Base-by-base conservation (phyloP, 2,113 vertebrate genomes). In the Ranitomeya variabilis region DNA sequence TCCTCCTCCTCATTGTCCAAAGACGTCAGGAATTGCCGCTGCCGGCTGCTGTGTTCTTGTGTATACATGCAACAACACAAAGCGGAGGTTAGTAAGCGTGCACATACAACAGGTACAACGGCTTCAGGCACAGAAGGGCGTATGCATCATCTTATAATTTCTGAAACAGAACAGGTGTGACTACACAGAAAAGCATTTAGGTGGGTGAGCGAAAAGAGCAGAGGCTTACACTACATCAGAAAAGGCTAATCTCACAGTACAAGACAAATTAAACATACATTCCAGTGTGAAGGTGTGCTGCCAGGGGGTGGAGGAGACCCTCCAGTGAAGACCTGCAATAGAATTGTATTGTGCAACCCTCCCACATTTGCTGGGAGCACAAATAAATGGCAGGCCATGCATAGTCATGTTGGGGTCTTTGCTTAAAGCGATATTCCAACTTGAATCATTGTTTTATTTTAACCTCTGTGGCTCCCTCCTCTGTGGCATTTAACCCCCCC, bases 1-100 rank as follows among this genome's bases (percentile, higher is more conserved):
- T 86, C 80, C 85, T 87, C 85, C 66, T 87, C 80, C 71, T 69
- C 82, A 83, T 69, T 83, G 51, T 83, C 81, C 73, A 87, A 64
- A 73, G 86, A 77, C 71, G 59, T 87, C 69, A 87, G 80, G 74
- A 74, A 84, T 19, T 83, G 89, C 23, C 90, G 86, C 79, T 92
- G 90, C 64, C 90, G 85, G 16, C 87, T 88, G 90, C 79, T 7
- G 85, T 90, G 91, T 89, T 91, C 95, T 96, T 92, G 91, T 90
- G 90, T 92, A 94, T 91, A 93, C 94, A 95, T 95, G 93, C 94
- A 95, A 81, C 55, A 95, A 95, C 91, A 94, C 86, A 95, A 93
- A 94, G 94, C 91, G 91, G 31, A 83, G 71, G 80, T 71, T 90
- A 90, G 89, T 79, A 67, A 90, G 79, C 69, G 9, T 67, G 77